Base-by-base conservation (phyloP, 2,797 vertebrate species). In the Thalassophryne amazonica region DNA sequence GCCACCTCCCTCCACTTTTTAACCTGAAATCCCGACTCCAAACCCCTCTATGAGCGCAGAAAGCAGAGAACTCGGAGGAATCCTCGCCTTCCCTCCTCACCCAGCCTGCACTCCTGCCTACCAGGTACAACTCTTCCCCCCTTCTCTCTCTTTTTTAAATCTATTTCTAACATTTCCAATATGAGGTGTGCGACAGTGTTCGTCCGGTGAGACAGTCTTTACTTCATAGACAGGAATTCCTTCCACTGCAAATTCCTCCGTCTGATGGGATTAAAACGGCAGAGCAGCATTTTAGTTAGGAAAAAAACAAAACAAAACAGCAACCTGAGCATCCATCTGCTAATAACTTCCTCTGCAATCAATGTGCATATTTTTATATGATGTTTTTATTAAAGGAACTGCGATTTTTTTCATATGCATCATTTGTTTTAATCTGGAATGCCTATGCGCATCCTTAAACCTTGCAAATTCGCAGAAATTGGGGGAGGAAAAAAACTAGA, bases 221-320 rank as follows among this genome's bases (percentile, higher is more conserved):
- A 63, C 76, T 73, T 83, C 68, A 82, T 72, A 77, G 73, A 88
- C 82, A 88, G 83, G 84, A 88, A 86, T 88, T 88, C 83, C 83
- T 85, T 88, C 47, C 4, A 69, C 85, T 64, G 78, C 86, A 86
- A 88, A 88, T 87, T 87, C 82, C 84, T 85, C 45, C 7, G 34
- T 82, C 80, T 81, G 72, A 60, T 34, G 55, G 82, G 84, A 88
- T 88, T 86, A 84, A 83, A 83, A 69, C n/a, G 52, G 79, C 78
- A 77, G 73, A 64, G 59, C 85, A 88, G 55, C 63, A 48, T 48
- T 46, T 52, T 27, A 39, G 53, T 52, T n/a, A n/a, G n/a, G n/a
- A n/a, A n/a, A n/a, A n/a, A n/a, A n/a, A n/a, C n/a, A n/a, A n/a
- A n/a, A n/a, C n/a, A n/a, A n/a, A n/a, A n/a, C n/a, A n/a, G n/a